Percentiles rank a stretch among this genome's conserved stretches.
These are phyloP conservation scores for Penaeus monodon DNA, from an alignment of 2,888 invertebrate species.

Conservation along the genomic window DNA sequence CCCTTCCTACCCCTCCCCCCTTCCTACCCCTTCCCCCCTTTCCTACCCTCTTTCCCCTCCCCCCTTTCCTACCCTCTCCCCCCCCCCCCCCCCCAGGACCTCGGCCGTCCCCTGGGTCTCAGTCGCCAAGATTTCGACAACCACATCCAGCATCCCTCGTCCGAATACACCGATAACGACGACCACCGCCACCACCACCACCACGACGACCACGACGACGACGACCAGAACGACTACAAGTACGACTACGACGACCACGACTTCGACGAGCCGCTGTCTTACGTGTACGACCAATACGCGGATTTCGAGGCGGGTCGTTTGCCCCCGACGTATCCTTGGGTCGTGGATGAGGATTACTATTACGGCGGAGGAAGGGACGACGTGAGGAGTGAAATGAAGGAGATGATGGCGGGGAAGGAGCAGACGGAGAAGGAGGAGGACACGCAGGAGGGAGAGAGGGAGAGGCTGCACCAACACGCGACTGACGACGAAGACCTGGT, in stretches of 20 bases:
- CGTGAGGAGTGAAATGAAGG: neutral
- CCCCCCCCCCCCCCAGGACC: constrained; percentile 9
- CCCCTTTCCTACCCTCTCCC: neutral
- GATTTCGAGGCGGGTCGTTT: constrained; percentile 5
- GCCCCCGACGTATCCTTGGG: neutral
- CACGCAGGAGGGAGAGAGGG: neutral
- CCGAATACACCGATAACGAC: constrained; percentile 15
- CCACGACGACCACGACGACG: constrained; percentile 18
- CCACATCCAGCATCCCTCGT: neutral
- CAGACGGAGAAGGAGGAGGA: neutral
- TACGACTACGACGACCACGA: constrained; percentile 4
- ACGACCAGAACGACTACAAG: constrained; percentile 18
- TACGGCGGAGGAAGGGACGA: neutral
- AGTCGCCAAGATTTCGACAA: constrained; percentile 4
- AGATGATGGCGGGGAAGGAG: constrained; percentile 4
- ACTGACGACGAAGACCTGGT: constrained; percentile 39
- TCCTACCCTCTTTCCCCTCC: neutral
- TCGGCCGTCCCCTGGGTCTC: constrained; percentile 37
- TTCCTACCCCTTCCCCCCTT: no score
- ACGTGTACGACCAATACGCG: constrained; percentile 43
- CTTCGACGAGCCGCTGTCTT: constrained; percentile 26
- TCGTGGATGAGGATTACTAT: neutral
- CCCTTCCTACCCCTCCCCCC: no score
- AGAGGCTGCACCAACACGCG: neutral
- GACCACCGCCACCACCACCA: constrained; percentile 13